Conservation (phyloP, 1,140 invertebrate species). For the Pseudomyrmex concolor region DNA sequence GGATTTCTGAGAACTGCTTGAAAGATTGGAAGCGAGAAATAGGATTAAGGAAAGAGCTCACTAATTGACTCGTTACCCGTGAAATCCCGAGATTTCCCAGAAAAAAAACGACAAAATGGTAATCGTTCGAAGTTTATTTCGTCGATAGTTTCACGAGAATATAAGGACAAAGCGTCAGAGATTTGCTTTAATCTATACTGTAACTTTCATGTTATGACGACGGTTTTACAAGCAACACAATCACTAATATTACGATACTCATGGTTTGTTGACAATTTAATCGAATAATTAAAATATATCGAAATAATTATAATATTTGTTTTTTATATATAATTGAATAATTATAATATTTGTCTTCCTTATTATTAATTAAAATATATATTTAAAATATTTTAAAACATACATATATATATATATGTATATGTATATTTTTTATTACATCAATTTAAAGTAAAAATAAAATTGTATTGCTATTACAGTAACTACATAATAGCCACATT, state of each 20-base stretch:
- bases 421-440: no score
- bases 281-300: no score
- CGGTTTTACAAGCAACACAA: no score
- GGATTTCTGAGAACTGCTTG: slow-evolving; percentile 47
- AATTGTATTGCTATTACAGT: not conserved
- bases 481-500: not conserved
- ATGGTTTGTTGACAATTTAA: slow-evolving; percentile 11
- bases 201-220: no score
- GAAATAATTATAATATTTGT: no score
- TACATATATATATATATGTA: no score
- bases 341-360: no score
- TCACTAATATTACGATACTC: not conserved
- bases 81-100: slow-evolving; percentile 30
- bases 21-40: slow-evolving; percentile 56
- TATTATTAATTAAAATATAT: no score
- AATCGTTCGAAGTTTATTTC: slow-evolving; percentile 21
- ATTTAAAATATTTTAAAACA: no score
- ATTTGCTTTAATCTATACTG: no score
- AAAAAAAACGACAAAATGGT: slow-evolving; percentile 12
- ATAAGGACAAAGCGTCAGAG: slow-evolving; percentile 13
- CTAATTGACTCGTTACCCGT: slow-evolving; percentile 54
- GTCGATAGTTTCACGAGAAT: slow-evolving; percentile 27
- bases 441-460: not conserved
- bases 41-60: slow-evolving; percentile 54
- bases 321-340: no score